phyloP scores from a whole-genome alignment of 2,113 vertebrate species.

The Varanus salvator region DNA sequence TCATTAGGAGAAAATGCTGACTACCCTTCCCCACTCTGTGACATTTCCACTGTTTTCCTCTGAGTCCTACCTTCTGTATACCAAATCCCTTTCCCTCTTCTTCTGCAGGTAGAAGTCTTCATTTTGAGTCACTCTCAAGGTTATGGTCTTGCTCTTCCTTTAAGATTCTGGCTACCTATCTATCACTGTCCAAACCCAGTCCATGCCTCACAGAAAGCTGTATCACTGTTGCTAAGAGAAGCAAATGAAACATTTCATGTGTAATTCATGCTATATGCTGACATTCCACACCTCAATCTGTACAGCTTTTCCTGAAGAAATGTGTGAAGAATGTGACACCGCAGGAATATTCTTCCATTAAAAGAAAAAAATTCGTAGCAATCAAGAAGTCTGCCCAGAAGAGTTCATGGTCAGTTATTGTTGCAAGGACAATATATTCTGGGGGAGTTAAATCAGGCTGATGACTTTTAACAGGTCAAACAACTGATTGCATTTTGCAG shows the following conservation, averaged over 20 bases:
- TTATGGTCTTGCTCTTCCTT: not conserved
- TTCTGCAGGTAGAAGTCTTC: not conserved
- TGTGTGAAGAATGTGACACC: slow-evolving; percentile 15
- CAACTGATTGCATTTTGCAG: slow-evolving; percentile 23
- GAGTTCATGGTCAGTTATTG: slow-evolving; percentile 35
- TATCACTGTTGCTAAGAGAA: not conserved
- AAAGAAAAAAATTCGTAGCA: slow-evolving; percentile 4
- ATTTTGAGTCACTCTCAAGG: not conserved
- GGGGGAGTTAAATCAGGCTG: slow-evolving; percentile 3
- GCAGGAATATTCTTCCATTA: slow-evolving; percentile 24
- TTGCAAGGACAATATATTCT: slow-evolving; percentile 9
- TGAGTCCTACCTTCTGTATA: not conserved
- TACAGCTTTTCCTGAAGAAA: slow-evolving; percentile 1
- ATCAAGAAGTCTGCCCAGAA: slow-evolving; percentile 18
- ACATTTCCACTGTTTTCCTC: not conserved
- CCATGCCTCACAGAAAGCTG: not conserved
- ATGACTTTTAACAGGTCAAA: slow-evolving; percentile 40
- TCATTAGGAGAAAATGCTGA: not conserved
- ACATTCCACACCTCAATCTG: not conserved
- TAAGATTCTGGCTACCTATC: not conserved
- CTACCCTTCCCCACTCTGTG: not conserved
- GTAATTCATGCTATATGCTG: slow-evolving; percentile 4
- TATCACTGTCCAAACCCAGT: not conserved
- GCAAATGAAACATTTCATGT: not conserved
- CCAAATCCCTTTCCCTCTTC: not conserved